Evolutionary conservation across 37 sponge, comb jelly and placozoan species (phyloP).

Genomic region (Eunapius fragilis): DNA sequence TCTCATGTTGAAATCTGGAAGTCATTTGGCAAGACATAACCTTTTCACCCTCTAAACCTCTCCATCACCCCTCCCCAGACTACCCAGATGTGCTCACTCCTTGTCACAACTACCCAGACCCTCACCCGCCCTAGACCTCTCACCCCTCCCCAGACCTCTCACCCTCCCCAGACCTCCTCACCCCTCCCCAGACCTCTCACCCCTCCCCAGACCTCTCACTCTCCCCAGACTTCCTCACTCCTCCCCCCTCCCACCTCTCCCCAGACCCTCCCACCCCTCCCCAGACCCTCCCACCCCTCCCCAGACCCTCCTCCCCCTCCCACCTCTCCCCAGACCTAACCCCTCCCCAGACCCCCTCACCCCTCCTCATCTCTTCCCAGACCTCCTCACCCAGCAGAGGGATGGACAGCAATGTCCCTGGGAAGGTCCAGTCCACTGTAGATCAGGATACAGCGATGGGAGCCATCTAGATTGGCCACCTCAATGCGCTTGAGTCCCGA

Average conservation of each 20-base stretch:
- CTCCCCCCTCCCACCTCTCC: background rate
- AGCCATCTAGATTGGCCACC: constrained; percentile 50
- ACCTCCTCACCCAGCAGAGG: constrained; percentile 60
- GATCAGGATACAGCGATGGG: constrained; percentile 39
- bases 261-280: background rate
- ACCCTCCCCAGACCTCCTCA: too few species aligned
- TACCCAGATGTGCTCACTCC: too few species aligned
- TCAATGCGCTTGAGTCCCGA: constrained; percentile 38
- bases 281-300: background rate
- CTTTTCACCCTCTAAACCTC: too few species aligned
- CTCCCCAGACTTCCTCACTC: too few species aligned
- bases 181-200: background rate
- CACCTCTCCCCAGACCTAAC: background rate
- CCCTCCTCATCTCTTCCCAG: background rate
- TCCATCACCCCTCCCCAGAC: too few species aligned
- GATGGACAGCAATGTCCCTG: constrained; percentile 73
- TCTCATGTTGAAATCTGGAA: too few species aligned
- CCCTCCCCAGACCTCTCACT: background rate
- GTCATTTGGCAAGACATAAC: too few species aligned
- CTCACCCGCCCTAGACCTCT: too few species aligned
- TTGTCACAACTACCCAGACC: too few species aligned
- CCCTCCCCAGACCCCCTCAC: background rate
- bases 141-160: too few species aligned
- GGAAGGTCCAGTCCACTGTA: constrained; percentile 34
- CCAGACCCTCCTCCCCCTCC: background rate